phyloP scores from a whole-genome alignment of 2,113 vertebrate species.

The Onychostruthus taczanowskii region DNA sequence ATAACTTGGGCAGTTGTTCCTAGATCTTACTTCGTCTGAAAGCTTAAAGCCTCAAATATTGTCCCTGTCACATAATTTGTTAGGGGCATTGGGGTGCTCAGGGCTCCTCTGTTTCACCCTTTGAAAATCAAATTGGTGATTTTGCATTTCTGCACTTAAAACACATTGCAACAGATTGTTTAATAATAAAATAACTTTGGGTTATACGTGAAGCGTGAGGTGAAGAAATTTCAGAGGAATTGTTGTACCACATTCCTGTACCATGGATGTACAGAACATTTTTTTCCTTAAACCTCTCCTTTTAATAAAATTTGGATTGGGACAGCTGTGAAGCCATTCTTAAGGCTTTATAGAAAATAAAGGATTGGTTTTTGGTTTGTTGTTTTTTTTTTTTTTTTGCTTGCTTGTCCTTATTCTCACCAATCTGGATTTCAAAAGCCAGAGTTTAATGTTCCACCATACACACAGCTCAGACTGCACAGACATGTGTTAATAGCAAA shows the following conservation, averaged over 20 bases:
- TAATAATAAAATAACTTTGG: neutral
- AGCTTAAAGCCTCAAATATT: neutral
- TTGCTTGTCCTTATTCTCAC: neutral
- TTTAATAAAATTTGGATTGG: neutral
- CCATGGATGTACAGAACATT: rapidly evolving
- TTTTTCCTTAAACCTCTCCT: neutral
- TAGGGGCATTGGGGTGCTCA: neutral
- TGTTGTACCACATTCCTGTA: neutral
- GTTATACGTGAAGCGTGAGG: neutral
- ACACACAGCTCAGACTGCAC: neutral
- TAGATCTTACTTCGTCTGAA: neutral
- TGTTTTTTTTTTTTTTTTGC: neutral
- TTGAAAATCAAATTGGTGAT: neutral
- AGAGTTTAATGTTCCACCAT: neutral
- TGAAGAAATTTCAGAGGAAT: neutral
- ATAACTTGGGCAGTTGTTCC: rapidly evolving
- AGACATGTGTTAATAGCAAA: neutral
- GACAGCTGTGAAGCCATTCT: neutral
- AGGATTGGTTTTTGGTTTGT: neutral
- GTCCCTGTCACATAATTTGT: rapidly evolving
- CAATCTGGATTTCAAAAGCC: neutral
- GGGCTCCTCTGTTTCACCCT: neutral
- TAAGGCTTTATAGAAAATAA: neutral
- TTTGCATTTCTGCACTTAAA: neutral
- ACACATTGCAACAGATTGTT: neutral